Evolutionary conservation across 2,113 vertebrate genomes (phyloP).

Genomic region (Marcusenius ussheri): DNA sequence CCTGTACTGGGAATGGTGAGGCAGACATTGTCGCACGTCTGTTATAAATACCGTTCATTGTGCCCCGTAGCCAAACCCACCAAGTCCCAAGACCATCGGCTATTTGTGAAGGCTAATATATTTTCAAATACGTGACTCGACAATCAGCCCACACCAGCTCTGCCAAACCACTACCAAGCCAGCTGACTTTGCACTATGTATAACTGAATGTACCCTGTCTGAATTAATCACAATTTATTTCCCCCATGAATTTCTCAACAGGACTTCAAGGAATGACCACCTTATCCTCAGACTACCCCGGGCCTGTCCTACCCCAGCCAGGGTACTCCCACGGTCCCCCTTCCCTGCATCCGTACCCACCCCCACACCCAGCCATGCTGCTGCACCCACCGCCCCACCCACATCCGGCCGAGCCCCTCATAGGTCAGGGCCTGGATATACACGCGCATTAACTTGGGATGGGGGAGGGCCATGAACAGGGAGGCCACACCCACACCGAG

Average conservation of each 20-base stretch:
- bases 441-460: slow-evolving; percentile 61
- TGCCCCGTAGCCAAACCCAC: not conserved
- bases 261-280: slow-evolving; percentile 68
- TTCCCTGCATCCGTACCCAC: slow-evolving; percentile 60
- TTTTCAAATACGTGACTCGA: not conserved
- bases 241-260: slow-evolving; percentile 23
- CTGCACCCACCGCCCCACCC: slow-evolving; percentile 62
- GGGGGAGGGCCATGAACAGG: not conserved
- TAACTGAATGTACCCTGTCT: not conserved
- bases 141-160: not conserved
- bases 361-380: slow-evolving; percentile 62
- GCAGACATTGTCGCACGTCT: not conserved
- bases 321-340: slow-evolving; percentile 59
- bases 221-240: not conserved
- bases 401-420: slow-evolving; percentile 60
- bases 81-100: not conserved
- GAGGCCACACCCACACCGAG: not conserved
- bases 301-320: slow-evolving; percentile 58
- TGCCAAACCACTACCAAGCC: not conserved
- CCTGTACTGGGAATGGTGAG: not conserved
- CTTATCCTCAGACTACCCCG: slow-evolving; percentile 58
- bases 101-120: not conserved
- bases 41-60: not conserved
- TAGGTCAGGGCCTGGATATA: slow-evolving; percentile 65
- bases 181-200: not conserved